Conservation (phyloP, 1,140 invertebrate genomes). For the Sitodiplosis mosellana region DNA sequence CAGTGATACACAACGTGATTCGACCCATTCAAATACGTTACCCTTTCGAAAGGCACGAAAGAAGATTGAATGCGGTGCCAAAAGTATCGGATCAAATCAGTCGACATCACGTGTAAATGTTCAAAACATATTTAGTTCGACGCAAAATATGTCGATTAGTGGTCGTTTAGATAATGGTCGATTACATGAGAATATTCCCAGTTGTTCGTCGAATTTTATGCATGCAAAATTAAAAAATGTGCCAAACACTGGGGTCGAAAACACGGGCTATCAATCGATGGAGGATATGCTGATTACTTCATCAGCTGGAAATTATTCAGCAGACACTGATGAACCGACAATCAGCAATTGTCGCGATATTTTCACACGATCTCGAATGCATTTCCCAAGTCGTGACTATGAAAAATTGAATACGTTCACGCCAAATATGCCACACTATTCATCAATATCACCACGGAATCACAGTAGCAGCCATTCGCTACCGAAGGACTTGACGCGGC, state of each 20-base stretch:
- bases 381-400: constrained; percentile 30
- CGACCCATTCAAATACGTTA: constrained; percentile 27
- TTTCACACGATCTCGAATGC: constrained; percentile 30
- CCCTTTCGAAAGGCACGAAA: constrained; percentile 32
- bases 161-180: neutral
- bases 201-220: neutral
- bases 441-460: constrained; percentile 11
- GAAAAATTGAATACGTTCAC: constrained; percentile 34
- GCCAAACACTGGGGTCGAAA: too few relatives aligned
- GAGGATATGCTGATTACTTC: constrained; percentile 57
- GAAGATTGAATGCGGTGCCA: constrained; percentile 27
- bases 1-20: constrained; percentile 21
- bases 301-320: constrained; percentile 58
- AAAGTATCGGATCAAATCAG: constrained; percentile 19
- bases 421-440: constrained; percentile 24
- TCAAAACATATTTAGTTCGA: constrained; percentile 24
- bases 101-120: constrained; percentile 23
- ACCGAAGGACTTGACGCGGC: constrained; percentile 31
- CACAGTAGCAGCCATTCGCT: constrained; percentile 15
- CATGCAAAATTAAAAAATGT: neutral
- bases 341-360: constrained; percentile 31
- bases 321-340: constrained; percentile 1
- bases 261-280: constrained; percentile 10
- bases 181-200: neutral
- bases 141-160: neutral